Evolutionary conservation across 2,888 invertebrate genomes (phyloP).

Genomic region (Helobdella robusta): DNA sequence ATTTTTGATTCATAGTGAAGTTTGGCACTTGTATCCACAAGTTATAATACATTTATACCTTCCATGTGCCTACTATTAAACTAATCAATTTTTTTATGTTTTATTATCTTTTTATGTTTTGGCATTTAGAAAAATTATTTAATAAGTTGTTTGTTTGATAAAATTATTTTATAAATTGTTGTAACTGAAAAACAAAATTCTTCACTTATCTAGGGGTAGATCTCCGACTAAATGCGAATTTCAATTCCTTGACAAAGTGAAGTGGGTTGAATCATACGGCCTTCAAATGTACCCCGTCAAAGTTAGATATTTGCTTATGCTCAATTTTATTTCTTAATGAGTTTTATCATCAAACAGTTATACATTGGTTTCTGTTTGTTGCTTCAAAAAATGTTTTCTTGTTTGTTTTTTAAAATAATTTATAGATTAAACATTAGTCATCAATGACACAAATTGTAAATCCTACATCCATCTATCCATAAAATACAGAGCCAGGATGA

Average conservation of each 20-base stretch:
- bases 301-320: too few relatives aligned
- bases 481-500: not conserved
- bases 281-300: constrained; percentile 9
- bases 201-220: constrained; percentile 11
- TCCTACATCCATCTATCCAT: not conserved
- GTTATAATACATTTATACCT: too few relatives aligned
- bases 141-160: too few relatives aligned
- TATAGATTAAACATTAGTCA: not conserved
- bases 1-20: too few relatives aligned
- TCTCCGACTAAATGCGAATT: constrained; percentile 15
- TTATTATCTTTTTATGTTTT: too few relatives aligned
- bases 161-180: too few relatives aligned
- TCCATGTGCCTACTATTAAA: too few relatives aligned
- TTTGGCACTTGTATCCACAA: too few relatives aligned
- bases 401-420: not conserved
- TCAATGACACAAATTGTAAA: not conserved
- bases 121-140: too few relatives aligned
- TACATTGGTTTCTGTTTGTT: not conserved
- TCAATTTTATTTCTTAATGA: not conserved
- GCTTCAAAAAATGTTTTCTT: not conserved
- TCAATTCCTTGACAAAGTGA: constrained; percentile 13
- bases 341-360: too few relatives aligned
- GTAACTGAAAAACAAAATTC: too few relatives aligned
- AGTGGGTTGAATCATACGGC: constrained; percentile 19
- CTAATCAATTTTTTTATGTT: too few relatives aligned